Evolutionary conservation across 2,113 vertebrate genomes (phyloP).

Genomic region (Tamias sibiricus): DNA sequence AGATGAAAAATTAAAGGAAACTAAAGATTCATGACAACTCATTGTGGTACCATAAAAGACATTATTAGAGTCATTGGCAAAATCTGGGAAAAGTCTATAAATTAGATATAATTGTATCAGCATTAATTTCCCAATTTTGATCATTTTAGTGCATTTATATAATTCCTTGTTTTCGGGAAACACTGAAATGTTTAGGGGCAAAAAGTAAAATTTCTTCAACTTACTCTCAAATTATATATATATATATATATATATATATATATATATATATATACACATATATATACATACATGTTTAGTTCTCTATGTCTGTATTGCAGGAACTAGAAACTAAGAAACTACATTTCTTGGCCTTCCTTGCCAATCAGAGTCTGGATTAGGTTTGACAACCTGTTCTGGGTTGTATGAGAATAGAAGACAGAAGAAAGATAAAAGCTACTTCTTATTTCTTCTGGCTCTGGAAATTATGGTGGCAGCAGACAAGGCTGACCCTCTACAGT

Average conservation of each 20-base stretch:
- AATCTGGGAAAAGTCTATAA: background rate
- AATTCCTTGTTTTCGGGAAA: conserved; percentile 15
- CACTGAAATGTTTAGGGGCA: background rate
- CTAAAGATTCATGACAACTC: background rate
- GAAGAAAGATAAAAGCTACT: background rate
- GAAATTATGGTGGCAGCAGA: background rate
- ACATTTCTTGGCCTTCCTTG: conserved; percentile 7
- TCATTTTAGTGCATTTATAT: background rate
- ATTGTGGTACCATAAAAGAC: background rate
- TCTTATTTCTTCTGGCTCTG: background rate
- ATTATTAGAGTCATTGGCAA: background rate
- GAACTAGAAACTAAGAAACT: background rate
- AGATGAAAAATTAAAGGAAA: conserved; percentile 11
- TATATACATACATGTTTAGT: background rate
- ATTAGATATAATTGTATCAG: background rate
- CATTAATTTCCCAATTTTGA: conserved; percentile 22
- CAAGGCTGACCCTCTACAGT: background rate
- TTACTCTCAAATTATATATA: background rate
- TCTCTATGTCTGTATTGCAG: background rate
- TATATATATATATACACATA: too few species aligned
- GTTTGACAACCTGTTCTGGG: background rate
- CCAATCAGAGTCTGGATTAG: background rate
- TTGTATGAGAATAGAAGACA: background rate
- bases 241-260: background rate
- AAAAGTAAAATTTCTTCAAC: background rate